Conservation (phyloP, 2,797 vertebrate genomes). For the Botia almorhae region DNA sequence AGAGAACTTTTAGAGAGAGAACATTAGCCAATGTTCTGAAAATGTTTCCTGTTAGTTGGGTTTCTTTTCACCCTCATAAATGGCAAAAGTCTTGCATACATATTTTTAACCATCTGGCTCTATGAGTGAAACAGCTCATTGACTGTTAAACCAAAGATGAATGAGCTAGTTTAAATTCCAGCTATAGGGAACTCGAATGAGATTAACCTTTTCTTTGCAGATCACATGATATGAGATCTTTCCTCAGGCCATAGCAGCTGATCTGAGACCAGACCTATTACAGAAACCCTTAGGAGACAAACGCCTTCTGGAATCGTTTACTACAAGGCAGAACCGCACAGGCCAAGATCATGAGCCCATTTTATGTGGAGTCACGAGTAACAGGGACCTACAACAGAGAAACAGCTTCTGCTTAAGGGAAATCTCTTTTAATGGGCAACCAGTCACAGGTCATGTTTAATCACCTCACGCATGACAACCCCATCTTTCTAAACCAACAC, state of each 20-base stretch:
- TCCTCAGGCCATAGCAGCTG: conserved; percentile 36
- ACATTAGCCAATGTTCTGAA: too few relatives aligned
- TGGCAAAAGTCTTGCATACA: neutral
- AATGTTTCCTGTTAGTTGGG: too few relatives aligned
- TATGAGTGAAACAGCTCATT: neutral
- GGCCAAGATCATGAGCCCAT: neutral
- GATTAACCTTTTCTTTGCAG: neutral
- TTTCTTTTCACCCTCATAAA: too few relatives aligned
- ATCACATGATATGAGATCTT: conserved; percentile 19
- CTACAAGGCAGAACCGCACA: neutral
- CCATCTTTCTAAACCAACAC: neutral
- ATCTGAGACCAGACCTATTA: neutral
- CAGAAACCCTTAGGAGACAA: neutral
- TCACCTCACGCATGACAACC: neutral
- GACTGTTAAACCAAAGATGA: neutral
- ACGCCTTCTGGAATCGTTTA: neutral
- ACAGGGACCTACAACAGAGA: neutral
- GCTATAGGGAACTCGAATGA: neutral
- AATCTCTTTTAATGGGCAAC: neutral
- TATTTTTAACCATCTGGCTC: neutral
- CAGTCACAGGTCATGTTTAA: neutral
- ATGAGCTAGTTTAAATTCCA: neutral
- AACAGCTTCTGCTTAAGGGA: neutral
- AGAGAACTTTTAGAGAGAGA: too few relatives aligned
- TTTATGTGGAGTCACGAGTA: conserved; percentile 19